Conservation (phyloP, 2,113 vertebrate genomes). For the Cettia cetti region DNA sequence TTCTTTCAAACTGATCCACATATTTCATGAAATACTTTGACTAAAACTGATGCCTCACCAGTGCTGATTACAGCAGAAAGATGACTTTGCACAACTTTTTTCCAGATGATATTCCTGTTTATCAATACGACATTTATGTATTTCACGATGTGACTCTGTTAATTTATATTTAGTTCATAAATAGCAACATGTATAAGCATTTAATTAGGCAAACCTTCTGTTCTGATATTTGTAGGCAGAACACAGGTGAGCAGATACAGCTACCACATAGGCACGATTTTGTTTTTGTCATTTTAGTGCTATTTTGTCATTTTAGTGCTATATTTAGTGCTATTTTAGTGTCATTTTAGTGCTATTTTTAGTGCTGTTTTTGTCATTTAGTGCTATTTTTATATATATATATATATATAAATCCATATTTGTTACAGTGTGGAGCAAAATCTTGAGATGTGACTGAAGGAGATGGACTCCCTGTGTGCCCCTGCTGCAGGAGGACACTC, state of each 20-base stretch:
- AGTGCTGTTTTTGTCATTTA: background rate
- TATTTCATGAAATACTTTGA: background rate
- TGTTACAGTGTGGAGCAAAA: background rate
- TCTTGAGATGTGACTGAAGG: background rate
- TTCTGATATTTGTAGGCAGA: background rate
- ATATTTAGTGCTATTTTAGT: too few relatives aligned
- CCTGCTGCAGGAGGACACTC: constrained; percentile 45
- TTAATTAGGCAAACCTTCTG: background rate
- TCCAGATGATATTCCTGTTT: background rate
- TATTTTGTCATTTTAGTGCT: too few relatives aligned
- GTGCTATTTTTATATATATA: background rate
- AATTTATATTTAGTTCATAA: background rate
- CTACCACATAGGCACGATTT: accelerated
- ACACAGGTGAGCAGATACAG: background rate
- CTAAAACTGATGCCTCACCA: background rate
- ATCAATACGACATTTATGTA: background rate
- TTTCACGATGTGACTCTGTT: background rate
- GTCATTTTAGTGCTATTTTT: background rate
- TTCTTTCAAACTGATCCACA: background rate
- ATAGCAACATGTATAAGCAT: accelerated
- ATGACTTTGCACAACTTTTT: background rate
- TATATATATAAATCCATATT: background rate
- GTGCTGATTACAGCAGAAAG: background rate
- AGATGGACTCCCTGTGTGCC: background rate
- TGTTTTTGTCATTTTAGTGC: background rate